Base-by-base conservation (phyloP, 2,113 vertebrate species). In the Phodopus roborovskii region DNA sequence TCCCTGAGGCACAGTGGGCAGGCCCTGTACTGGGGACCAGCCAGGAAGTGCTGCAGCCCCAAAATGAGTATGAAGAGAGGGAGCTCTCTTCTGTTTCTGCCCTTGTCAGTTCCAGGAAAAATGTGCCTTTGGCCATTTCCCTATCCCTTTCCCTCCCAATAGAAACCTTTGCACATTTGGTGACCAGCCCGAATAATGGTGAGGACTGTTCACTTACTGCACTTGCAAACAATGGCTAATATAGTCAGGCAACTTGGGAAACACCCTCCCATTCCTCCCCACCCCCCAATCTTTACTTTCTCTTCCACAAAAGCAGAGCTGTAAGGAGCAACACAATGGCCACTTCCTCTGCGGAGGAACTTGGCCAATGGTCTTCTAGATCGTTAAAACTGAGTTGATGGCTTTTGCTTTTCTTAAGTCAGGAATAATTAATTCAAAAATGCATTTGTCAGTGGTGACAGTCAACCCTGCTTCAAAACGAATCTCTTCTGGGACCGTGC, bases 371-470 rank as follows among this genome's bases (percentile, higher is more conserved):
- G 73, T 58, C 91, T 87, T 93, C 92, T 84, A 83, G 88, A 26
- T 73, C 94, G 84, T 78, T 73, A 39, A 92, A 86, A 64, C 84
- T 90, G 92, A 97, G 81, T 94, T 96, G 90, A 82, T 64, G 30
- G 11, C 3, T 50, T 79, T 22, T 33, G 15, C 50, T 48, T 85
- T 56, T 78, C 45, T 39, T 39, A 58, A 92, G 94, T 64, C n/a
- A 39, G 70, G 50, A 66, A 71, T 88, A 88, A 97, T 96, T 96
- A 94, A 90, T 96, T 89, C 93, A 87, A 94, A 97, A 90, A 86
- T 88, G 71, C 95, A 88, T 36, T 66, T 96, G 90, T 71, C 68
- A 84, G 30, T 17, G 26, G 7, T 42, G 79, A 66, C 36, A 22
- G 60, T 66, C 39, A 16, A 68, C 70, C 66, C 73, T 89, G 62